phyloP scores from a whole-genome alignment of 23 tunicate species.

The Styela clava region DNA sequence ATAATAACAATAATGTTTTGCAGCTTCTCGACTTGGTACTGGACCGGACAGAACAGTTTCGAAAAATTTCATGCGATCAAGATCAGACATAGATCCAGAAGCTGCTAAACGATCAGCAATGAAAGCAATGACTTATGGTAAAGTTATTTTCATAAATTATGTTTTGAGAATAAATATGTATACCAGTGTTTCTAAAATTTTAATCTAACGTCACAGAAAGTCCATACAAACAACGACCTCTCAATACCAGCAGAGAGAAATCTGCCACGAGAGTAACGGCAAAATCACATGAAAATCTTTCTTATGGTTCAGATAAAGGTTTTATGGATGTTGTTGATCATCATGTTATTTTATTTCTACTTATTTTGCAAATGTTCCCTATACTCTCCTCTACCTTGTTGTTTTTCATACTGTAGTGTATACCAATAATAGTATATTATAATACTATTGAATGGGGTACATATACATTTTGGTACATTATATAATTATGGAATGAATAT shows the following conservation, averaged over 20 bases:
- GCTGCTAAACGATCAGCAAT: constrained; percentile 73
- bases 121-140: constrained; percentile 39
- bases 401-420: too few relatives aligned
- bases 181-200: too few relatives aligned
- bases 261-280: not conserved
- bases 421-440: too few relatives aligned
- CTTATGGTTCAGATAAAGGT: constrained; percentile 9
- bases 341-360: too few relatives aligned
- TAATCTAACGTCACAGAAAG: not conserved
- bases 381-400: too few relatives aligned
- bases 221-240: not conserved
- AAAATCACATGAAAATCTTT: constrained; percentile 26
- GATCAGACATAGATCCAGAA: constrained; percentile 84
- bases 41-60: not conserved
- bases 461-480: too few relatives aligned
- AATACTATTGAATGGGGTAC: too few relatives aligned
- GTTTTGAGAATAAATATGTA: too few relatives aligned
- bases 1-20: too few relatives aligned
- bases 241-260: not conserved
- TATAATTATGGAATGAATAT: too few relatives aligned
- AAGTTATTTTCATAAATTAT: too few relatives aligned
- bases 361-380: too few relatives aligned
- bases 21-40: not conserved
- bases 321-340: constrained; percentile 1
- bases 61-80: constrained; percentile 55